Percentiles rank a stretch among this genome's conserved stretches.
Evolutionary conservation across 2,113 vertebrate genomes (phyloP).

Genomic region (Protobothrops flavoviridis): DNA sequence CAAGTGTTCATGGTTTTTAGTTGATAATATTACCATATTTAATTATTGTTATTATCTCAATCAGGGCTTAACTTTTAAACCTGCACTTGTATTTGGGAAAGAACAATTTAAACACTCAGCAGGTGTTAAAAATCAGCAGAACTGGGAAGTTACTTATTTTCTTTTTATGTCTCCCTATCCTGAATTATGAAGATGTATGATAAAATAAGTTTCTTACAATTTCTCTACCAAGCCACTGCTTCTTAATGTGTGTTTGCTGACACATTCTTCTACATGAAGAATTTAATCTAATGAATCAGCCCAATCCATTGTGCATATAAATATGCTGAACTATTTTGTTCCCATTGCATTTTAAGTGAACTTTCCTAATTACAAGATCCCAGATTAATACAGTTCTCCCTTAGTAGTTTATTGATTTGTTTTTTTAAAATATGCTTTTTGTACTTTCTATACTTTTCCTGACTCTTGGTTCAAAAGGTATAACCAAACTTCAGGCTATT

Average conservation of each 20-base stretch:
- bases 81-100: rapidly evolving
- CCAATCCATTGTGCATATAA: neutral
- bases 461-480: neutral
- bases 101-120: neutral
- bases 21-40: neutral
- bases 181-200: neutral
- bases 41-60: neutral
- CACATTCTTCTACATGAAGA: neutral
- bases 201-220: neutral
- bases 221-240: neutral
- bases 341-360: neutral
- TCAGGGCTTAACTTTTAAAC: neutral
- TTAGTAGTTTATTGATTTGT: neutral
- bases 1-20: neutral
- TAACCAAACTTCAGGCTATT: neutral
- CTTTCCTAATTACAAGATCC: neutral
- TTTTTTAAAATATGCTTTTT: neutral
- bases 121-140: neutral
- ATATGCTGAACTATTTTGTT: neutral
- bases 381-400: neutral
- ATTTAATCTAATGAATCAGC: neutral
- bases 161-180: neutral
- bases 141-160: neutral
- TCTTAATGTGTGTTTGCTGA: neutral
- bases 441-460: neutral